Evolutionary conservation across 2,888 invertebrate species (phyloP).

Genomic region (Lithodes maja): DNA sequence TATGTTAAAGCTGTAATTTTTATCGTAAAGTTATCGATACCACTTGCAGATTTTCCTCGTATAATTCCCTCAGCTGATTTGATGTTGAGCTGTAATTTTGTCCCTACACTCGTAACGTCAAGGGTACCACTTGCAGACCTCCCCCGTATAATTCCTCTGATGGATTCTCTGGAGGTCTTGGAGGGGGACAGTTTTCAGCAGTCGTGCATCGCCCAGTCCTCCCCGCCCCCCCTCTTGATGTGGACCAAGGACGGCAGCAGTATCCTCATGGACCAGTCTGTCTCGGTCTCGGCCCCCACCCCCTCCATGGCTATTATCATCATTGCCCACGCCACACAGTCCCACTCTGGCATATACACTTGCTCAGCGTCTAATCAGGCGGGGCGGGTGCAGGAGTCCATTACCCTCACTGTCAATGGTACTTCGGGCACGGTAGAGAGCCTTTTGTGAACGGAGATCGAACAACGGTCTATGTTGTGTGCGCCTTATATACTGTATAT

Average conservation of each 20-base stretch:
- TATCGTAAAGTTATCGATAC: neutral
- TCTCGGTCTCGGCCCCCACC: constrained; percentile 65
- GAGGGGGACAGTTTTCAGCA: constrained; percentile 70
- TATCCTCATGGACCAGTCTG: constrained; percentile 56
- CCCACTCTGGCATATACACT: constrained; percentile 72
- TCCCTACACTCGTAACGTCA: neutral
- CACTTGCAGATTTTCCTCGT: neutral
- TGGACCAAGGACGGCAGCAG: constrained; percentile 66
- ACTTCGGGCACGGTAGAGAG: neutral
- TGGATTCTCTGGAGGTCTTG: constrained; percentile 58
- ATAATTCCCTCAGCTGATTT: neutral
- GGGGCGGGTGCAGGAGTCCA: constrained; percentile 71
- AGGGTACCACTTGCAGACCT: constrained; percentile 58
- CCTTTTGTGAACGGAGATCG: too few species aligned
- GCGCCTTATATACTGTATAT: too few species aligned
- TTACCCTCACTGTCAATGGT: constrained; percentile 72
- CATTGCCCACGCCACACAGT: constrained; percentile 49
- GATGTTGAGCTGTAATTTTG: neutral
- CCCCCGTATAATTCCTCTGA: constrained; percentile 66
- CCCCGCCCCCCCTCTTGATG: constrained; percentile 56
- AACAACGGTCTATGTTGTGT: too few species aligned
- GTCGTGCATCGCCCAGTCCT: constrained; percentile 68
- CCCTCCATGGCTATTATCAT: constrained; percentile 66
- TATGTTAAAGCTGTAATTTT: neutral
- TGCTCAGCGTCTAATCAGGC: constrained; percentile 72